Base-by-base conservation (phyloP, 2,888 invertebrate species). In the Pollenia labialis region DNA sequence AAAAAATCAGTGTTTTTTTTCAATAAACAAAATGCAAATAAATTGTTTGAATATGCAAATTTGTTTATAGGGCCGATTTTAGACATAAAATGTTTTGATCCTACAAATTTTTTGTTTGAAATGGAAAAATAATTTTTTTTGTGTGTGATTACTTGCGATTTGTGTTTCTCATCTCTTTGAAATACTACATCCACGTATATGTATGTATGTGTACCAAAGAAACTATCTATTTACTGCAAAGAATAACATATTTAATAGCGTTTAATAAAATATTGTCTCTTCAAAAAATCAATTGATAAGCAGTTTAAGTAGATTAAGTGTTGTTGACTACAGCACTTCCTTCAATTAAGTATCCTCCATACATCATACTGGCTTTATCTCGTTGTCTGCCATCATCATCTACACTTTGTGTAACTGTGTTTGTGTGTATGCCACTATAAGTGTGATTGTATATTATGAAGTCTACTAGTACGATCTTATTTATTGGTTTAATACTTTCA, bases 241-340 rank as follows among this genome's bases (percentile, higher is more conserved):
- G 52, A 54, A 42, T 18, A 44, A 71, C 23, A 56, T 52, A 75
- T 52, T 18, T 60, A 82, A 68, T 46, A 82, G n/a, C 14, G 64
- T 60, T 79, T 68, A 54, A 46, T 46, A 74, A 60, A 74, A 79
- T 14, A 72, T 60, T 68, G 79, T 71, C 69, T 84, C 84, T 77
- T 54, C 46, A 66, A 76, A 74, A 81, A 81, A 87, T 84, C 87
- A 81, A 84, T 87, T 81, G 81, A 84, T 81, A 84, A 83, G 81
- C 84, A 84, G 72, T 77, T 87, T 87, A 87, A 87, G 81, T 81
- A 76, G 87, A 87, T 87, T 84, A 81, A 84, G 84, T 84, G 87
- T 84, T 84, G 81, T 87, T 84, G 87, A 87, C 87, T 87, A 69
- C 77, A 60, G 74, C 84, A 84, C 84, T 80, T 84, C 84, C 81